A percentile compares a stretch with the other conserved stretches of the same genome.
Evolutionary conservation across 2,888 invertebrate species (phyloP).

Genomic region (Lasioglossum vierecki): DNA sequence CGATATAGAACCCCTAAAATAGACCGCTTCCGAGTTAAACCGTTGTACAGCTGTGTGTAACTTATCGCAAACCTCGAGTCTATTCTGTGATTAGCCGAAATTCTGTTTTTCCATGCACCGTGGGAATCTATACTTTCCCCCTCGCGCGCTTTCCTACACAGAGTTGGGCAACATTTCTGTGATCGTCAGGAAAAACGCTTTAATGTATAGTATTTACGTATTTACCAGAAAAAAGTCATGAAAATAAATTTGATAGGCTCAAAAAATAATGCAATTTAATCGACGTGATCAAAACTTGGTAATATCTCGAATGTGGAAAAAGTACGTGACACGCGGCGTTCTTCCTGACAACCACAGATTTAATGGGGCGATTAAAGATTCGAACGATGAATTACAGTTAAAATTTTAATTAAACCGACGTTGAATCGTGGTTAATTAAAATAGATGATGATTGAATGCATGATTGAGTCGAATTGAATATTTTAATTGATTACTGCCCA

Average conservation of each 20-base stretch:
- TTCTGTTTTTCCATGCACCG: constrained; percentile 20
- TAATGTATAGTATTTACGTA: too few relatives aligned
- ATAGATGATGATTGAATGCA: neutral
- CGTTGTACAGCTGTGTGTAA: constrained; percentile 54
- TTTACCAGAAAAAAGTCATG: too few relatives aligned
- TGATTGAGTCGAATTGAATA: neutral
- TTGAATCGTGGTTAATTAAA: neutral
- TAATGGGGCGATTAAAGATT: neutral
- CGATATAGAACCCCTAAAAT: constrained; percentile 46
- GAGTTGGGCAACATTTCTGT: neutral
- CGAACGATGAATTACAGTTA: neutral
- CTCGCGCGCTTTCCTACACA: constrained; percentile 6
- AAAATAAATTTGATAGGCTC: too few relatives aligned
- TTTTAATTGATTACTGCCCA: neutral
- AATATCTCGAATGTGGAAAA: too few relatives aligned
- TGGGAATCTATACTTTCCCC: constrained; percentile 42
- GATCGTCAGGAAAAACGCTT: too few relatives aligned
- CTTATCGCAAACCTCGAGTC: constrained; percentile 32
- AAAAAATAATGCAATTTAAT: too few relatives aligned
- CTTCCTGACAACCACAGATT: neutral
- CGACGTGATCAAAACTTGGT: too few relatives aligned
- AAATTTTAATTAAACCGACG: neutral
- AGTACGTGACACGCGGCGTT: too few relatives aligned
- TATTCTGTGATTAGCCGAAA: constrained; percentile 56
- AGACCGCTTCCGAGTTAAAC: constrained; percentile 54